Evolutionary conservation across 2,888 invertebrate species (phyloP).

Genomic region (Odontocolon sp.): DNA sequence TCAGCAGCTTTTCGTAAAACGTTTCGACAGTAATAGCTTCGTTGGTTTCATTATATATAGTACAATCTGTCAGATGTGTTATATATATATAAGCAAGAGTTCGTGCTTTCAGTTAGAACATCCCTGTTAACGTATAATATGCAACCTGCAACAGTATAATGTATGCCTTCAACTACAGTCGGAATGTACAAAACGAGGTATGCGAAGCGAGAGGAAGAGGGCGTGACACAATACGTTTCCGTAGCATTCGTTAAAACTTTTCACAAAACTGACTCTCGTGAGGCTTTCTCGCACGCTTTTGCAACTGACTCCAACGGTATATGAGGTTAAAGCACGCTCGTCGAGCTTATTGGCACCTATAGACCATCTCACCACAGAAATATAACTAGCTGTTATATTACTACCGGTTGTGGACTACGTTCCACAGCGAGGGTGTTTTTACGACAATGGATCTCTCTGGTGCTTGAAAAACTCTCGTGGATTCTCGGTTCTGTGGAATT

Average conservation of each 20-base stretch:
- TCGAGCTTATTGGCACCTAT: neutral
- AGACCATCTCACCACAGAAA: neutral
- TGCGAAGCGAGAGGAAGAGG: neutral
- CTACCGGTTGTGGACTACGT: neutral
- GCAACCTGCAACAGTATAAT: neutral
- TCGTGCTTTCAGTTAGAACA: neutral
- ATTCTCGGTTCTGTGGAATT: neutral
- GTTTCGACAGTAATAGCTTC: neutral
- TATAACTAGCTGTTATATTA: neutral
- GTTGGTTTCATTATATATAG: too few species aligned
- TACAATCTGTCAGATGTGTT: neutral
- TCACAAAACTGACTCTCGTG: neutral
- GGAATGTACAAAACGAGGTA: too few species aligned
- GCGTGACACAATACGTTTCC: neutral
- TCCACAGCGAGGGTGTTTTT: neutral
- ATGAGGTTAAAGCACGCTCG: too few species aligned
- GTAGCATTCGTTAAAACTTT: constrained; percentile 4
- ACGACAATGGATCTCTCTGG: too few species aligned
- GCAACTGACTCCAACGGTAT: too few species aligned
- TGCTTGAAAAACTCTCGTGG: neutral
- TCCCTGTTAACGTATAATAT: neutral
- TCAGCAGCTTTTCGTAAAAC: too few species aligned
- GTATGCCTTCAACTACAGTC: neutral
- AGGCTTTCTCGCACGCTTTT: too few species aligned
- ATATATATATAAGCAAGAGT: neutral